Base-by-base conservation (phyloP, 2,888 invertebrate genomes). In the Ischnura elegans region DNA sequence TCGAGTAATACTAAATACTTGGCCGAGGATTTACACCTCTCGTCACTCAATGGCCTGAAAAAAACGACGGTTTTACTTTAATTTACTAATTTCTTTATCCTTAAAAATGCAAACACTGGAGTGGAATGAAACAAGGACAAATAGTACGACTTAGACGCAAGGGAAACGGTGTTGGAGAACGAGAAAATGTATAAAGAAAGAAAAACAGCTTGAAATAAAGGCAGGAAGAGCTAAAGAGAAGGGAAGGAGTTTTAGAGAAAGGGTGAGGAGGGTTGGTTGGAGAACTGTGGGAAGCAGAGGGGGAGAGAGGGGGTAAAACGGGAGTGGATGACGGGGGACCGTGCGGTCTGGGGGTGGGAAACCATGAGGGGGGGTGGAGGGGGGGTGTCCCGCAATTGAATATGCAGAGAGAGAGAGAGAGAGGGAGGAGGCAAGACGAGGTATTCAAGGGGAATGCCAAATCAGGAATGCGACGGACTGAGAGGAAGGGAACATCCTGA, bases 361-460 rank as follows among this genome's bases (percentile, higher is more conserved):
- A 5, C 29, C 10, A 29, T n/a, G 76, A 10, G 36, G 6, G 13
- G 29, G 13, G 76, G 13, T 36, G n/a, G n/a, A n/a, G 76, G 76
- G 76, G 76, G n/a, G 16, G 8, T 19, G 36, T 29, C 76, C 36
- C 76, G 76, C 76, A 76, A 76, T 76, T 76, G 76, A 76, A 76
- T 76, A 76, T 76, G 76, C 76, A 76, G 76, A 76, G 76, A n/a
- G 76, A 36, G 76, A 76, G 36, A 36, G 29, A 76, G 76, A 76
- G 76, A 76, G 76, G 16, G 36, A 36, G 76, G 25, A 61, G 61
- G 66, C 10, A 25, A 36, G 29, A 13, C 1, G 36, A 36, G 76
- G 76, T 36, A 76, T 76, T 76, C 76, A 76, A 76, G 36, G 76
- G 76, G 76, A 76, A 76, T 76, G 76, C 76, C 76, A 76, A 76